Conservation (phyloP, 1,140 invertebrate genomes). For the Atta colombica region DNA sequence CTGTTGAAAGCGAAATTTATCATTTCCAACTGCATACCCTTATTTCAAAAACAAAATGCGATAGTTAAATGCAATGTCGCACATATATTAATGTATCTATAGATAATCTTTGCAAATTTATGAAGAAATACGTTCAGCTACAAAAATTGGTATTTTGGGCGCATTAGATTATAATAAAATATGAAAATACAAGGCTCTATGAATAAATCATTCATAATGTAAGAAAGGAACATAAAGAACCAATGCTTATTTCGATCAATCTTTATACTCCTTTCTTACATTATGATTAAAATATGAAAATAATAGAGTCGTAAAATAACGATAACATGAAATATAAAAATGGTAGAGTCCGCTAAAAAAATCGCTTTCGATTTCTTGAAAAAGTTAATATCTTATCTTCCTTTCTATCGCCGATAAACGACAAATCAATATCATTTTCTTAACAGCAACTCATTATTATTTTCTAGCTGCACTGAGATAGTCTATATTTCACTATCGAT, state of each 20-base stretch:
- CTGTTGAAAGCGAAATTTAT: slow-evolving; percentile 53
- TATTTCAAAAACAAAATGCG: slow-evolving; percentile 31
- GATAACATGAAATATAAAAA: background rate
- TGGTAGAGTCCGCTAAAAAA: background rate
- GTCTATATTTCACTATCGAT: slow-evolving; percentile 60
- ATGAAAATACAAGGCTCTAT: background rate
- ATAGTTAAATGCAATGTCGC: background rate
- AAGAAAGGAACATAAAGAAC: no score
- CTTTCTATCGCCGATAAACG: background rate
- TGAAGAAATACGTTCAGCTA: background rate
- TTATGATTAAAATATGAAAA: background rate
- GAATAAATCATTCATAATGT: background rate
- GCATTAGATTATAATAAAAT: background rate
- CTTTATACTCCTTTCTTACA: no score
- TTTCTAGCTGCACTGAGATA: slow-evolving; percentile 26
- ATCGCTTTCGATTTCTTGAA: background rate
- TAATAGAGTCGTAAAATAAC: background rate
- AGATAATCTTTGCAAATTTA: slow-evolving; percentile 26
- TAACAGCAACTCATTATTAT: slow-evolving; percentile 37
- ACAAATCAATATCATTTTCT: slow-evolving; percentile 51
- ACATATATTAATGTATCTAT: slow-evolving; percentile 22
- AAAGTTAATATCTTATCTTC: slow-evolving; percentile 1
- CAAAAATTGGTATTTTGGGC: background rate
- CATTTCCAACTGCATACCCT: slow-evolving; percentile 38
- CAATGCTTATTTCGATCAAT: no score